Evolutionary conservation across 2,113 vertebrate species (phyloP).

Genomic region (Crotophaga sulcirostris): DNA sequence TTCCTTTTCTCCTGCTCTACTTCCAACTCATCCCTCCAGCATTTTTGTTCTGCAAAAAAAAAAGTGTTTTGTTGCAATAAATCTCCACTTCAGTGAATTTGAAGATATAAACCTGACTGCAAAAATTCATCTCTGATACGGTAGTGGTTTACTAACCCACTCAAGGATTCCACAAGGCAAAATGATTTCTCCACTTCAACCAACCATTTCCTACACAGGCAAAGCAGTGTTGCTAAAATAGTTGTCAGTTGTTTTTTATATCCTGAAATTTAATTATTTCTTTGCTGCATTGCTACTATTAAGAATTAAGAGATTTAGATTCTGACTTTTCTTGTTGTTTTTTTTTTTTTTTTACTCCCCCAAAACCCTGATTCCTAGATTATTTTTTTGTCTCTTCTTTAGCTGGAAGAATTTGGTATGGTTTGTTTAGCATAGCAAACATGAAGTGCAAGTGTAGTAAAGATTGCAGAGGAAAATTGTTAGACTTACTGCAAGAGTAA

Average conservation of each 20-base stretch:
- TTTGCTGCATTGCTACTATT: not conserved
- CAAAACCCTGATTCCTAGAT: not conserved
- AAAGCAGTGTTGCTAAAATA: not conserved
- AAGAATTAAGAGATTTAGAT: not conserved
- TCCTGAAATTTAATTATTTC: not conserved
- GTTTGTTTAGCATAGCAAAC: not conserved
- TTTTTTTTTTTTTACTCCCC: too few species aligned
- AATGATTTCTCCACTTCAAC: not conserved
- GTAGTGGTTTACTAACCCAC: not conserved
- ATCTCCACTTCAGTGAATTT: not conserved
- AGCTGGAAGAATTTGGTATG: not conserved
- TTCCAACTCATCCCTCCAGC: slow-evolving; percentile 1
- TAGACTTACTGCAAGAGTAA: not conserved
- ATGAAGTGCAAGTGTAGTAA: not conserved
- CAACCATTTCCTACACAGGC: not conserved
- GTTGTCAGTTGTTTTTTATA: not conserved
- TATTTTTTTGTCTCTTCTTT: not conserved
- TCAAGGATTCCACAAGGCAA: not conserved
- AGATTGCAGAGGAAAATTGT: not conserved
- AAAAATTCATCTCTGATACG: not conserved
- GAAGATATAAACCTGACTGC: not conserved
- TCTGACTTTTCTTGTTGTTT: too few species aligned
- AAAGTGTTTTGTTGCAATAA: not conserved
- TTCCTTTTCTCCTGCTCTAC: not conserved
- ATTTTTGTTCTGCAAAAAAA: slow-evolving; percentile 14